phyloP scores from a whole-genome alignment of 2,797 vertebrate genomes.

The Halcyon chelicuti region DNA sequence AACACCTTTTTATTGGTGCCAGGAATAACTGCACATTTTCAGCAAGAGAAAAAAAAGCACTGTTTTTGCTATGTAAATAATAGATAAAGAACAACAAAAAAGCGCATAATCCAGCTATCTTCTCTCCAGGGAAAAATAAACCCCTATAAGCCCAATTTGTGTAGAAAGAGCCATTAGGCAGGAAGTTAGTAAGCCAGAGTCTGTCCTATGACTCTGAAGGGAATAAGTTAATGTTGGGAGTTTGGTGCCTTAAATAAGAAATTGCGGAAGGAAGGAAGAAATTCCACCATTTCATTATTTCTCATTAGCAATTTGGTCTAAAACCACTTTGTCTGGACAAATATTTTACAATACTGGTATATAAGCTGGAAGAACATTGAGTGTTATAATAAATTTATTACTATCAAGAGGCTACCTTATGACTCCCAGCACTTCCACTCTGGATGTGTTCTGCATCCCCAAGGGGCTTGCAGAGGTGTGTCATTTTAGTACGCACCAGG shows the following conservation, averaged over 20 bases:
- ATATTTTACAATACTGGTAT: background rate
- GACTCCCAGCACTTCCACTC: background rate
- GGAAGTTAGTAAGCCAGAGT: conserved; percentile 74
- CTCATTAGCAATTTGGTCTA: conserved; percentile 13
- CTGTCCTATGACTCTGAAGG: conserved; percentile 55
- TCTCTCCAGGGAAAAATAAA: conserved; percentile 72
- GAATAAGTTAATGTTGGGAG: conserved; percentile 52
- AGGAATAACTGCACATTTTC: conserved; percentile 76
- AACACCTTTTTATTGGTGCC: conserved; percentile 39
- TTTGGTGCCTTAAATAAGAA: conserved; percentile 56
- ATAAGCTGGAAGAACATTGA: background rate
- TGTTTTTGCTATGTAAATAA: conserved; percentile 75
- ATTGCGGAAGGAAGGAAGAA: conserved; percentile 49
- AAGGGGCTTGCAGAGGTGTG: background rate
- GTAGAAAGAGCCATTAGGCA: conserved; percentile 76
- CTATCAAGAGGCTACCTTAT: background rate
- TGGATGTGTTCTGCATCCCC: background rate
- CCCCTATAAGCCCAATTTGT: conserved; percentile 59
- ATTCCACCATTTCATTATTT: conserved; percentile 59
- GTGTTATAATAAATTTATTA: conserved; percentile 12
- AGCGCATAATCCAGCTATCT: conserved; percentile 58
- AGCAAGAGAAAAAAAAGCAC: conserved; percentile 19
- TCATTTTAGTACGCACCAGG: background rate
- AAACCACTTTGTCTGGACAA: conserved; percentile 24
- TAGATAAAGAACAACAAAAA: conserved; percentile 75